These are phyloP conservation scores for Rhogogaster chlorosoma DNA, from an alignment of 2,888 invertebrate genomes.

Conservation along the genomic window DNA sequence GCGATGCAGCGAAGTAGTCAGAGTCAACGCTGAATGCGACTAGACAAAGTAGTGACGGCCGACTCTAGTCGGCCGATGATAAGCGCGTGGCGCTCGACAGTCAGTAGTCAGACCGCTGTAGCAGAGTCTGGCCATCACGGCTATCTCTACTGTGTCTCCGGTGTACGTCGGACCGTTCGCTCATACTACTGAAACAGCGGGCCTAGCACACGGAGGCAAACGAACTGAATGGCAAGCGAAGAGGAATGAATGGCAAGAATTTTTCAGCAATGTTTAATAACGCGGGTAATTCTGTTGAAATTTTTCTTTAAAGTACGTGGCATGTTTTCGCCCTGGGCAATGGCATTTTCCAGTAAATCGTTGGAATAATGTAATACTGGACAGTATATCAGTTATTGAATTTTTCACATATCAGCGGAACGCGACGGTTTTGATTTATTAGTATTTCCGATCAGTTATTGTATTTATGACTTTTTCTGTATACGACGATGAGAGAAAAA, in stretches of 20 bases:
- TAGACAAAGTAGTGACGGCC: background rate
- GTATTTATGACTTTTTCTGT: background rate
- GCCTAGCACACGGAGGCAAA: background rate
- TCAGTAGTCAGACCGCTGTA: background rate
- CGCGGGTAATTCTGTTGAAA: background rate
- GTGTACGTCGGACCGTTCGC: background rate
- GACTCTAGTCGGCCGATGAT: background rate
- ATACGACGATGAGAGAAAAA: background rate
- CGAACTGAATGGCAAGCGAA: background rate
- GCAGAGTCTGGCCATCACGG: background rate
- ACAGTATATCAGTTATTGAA: slow-evolving; percentile 3
- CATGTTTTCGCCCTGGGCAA: background rate
- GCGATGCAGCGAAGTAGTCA: background rate
- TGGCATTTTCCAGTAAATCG: background rate
- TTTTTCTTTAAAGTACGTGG: background rate
- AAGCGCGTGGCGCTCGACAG: background rate
- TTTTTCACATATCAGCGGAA: background rate
- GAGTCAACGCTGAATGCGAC: background rate
- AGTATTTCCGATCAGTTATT: background rate
- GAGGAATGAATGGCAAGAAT: background rate
- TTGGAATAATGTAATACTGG: background rate
- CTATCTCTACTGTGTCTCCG: background rate
- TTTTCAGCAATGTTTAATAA: background rate
- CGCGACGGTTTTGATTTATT: slow-evolving; percentile 8
- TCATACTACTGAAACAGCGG: background rate